Percentiles rank a stretch among this genome's conserved stretches.
These are phyloP conservation scores for Biston stratarius DNA, from an alignment of 2,888 invertebrate genomes.

Conservation along the genomic window DNA sequence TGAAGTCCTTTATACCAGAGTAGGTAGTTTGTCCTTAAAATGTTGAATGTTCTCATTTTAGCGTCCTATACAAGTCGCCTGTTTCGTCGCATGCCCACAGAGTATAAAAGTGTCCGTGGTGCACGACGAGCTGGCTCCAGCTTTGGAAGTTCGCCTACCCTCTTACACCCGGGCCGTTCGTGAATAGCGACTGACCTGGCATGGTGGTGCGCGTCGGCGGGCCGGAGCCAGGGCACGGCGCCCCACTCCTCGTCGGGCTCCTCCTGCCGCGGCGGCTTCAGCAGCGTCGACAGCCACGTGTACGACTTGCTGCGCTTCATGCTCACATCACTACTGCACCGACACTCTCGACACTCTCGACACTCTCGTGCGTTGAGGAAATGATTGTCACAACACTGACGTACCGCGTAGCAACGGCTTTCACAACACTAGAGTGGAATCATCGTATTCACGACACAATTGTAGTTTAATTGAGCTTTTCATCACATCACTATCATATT, in stretches of 20 bases:
- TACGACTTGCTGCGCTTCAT: constrained; percentile 83
- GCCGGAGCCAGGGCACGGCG: constrained; percentile 73
- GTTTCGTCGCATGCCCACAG: too few relatives aligned
- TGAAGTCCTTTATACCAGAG: too few relatives aligned
- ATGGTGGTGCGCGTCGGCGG: constrained; percentile 65
- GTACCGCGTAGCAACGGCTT: too few relatives aligned
- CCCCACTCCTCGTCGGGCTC: constrained; percentile 74
- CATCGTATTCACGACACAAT: background rate
- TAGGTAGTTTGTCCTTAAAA: too few relatives aligned
- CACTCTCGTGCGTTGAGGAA: background rate
- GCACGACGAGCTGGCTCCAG: too few relatives aligned
- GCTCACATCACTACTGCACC: constrained; percentile 48
- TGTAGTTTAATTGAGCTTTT: background rate
- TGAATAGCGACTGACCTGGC: constrained; percentile 65
- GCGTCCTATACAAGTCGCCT: too few relatives aligned
- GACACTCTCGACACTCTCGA: constrained; percentile 9
- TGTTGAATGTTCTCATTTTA: too few relatives aligned
- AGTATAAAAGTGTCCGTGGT: too few relatives aligned
- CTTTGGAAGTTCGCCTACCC: too few relatives aligned
- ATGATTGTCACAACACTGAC: background rate
- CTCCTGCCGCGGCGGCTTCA: constrained; percentile 58
- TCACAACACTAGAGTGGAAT: background rate
- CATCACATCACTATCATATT: background rate
- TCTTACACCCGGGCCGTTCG: too few relatives aligned
- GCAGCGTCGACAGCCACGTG: constrained; percentile 81